Evolutionary conservation across 2,888 invertebrate species (phyloP).

Genomic region (Mesorhabditis spiculigera): DNA sequence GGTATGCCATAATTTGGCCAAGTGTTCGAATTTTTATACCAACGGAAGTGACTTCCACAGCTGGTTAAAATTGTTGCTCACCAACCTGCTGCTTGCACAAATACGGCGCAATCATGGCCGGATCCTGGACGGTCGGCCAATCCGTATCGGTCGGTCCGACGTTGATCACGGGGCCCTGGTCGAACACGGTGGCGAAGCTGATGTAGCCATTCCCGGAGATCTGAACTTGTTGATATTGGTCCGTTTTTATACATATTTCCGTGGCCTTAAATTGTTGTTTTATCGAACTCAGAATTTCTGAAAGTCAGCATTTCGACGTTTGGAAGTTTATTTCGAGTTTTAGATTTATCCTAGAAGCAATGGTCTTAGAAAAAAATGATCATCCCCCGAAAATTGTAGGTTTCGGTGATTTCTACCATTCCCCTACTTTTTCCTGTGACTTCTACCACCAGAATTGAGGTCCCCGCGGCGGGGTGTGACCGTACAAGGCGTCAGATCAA

Average conservation of each 20-base stretch:
- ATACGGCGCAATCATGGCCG: conserved; percentile 58
- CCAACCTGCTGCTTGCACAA: conserved; percentile 55
- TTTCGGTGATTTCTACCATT: too few species aligned
- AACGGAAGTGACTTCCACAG: neutral
- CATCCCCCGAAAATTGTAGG: too few species aligned
- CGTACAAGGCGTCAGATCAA: too few species aligned
- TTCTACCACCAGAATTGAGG: too few species aligned
- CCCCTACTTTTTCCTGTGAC: too few species aligned
- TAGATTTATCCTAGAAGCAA: neutral
- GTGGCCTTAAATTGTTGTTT: too few species aligned
- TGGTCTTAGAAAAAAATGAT: neutral
- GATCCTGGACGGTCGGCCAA: conserved; percentile 56
- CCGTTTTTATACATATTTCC: too few species aligned
- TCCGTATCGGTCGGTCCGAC: conserved; percentile 56
- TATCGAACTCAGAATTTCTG: neutral
- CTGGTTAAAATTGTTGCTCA: neutral
- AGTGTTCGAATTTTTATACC: too few species aligned
- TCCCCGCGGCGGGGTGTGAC: too few species aligned
- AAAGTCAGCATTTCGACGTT: too few species aligned
- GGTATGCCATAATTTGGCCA: too few species aligned
- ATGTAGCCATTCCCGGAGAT: conserved; percentile 57
- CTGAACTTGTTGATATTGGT: conserved; percentile 19
- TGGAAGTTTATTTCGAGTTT: too few species aligned
- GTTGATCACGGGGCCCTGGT: conserved; percentile 58
- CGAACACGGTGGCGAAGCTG: conserved; percentile 55